Base-by-base conservation (phyloP, 2,888 invertebrate genomes). In the Bellardia pandia region DNA sequence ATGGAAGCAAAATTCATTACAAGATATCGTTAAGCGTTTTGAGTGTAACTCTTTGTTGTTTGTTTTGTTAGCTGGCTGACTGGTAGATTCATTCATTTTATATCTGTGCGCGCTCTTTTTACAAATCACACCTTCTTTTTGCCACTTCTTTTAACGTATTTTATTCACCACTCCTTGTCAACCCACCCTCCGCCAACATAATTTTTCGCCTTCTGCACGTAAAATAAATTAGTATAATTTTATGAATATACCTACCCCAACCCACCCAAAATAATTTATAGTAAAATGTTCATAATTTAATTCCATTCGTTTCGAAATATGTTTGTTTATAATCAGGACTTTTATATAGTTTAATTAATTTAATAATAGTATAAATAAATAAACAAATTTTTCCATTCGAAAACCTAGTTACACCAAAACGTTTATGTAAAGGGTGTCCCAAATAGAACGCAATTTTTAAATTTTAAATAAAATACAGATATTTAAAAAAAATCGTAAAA, bases 21-120 rank as follows among this genome's bases (percentile, higher is more conserved):
- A 76, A 64, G 16, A 14, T 69, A 30, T 16, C 40, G 42, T 66
- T 66, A 77, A 53, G 16, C 14, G 9, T 53, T 51, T 48, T 78
- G 45, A 5, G 7, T 30, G 60, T 51, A 42, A 30, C 11, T 80
- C 8, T 71, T 60, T 58, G 42, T 80, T 62, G 48, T 68, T 72
- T 14, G 56, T 56, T 64, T 64, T 40, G 16, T 42, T 40, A n/a
- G 64, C 40, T 66, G 23, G 5, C 16, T 77, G 33, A n/a, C 48
- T 51, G 23, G 48, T 71, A 40, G 33, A 42, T 85, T 81, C 80
- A 85, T 85, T 85, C 76, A 85, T 80, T 80, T 64, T 13, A 75
- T 72, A 45, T 45, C 53, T 85, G 23, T 80, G 84, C 72, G 84
- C 84, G 84, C 66, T 79, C 64, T 80, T 80, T 53, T 72, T 48